phyloP scores from a whole-genome alignment of 2,888 invertebrate genomes.

The Chymomyza amoena region DNA sequence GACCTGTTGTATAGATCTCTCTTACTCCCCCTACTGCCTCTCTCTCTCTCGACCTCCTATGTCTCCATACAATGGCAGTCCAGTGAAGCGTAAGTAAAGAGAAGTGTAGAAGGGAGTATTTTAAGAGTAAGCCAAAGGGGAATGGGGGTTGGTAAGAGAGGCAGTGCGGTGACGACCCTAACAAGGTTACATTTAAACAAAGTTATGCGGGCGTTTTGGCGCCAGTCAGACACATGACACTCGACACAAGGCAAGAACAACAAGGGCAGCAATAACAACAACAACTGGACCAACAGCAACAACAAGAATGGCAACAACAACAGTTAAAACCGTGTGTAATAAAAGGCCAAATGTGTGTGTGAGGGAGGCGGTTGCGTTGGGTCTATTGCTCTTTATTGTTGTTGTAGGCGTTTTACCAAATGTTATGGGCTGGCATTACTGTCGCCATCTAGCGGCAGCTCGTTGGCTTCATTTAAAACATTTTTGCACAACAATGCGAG shows the following conservation, averaged over 20 bases:
- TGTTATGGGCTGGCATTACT: background rate
- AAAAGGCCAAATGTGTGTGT: background rate
- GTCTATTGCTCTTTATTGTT: background rate
- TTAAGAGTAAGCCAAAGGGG: slow-evolving; percentile 1
- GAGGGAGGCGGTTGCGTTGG: background rate
- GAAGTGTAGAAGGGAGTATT: background rate
- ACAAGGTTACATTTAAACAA: slow-evolving; percentile 36
- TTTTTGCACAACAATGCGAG: background rate
- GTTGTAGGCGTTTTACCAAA: background rate
- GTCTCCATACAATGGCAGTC: slow-evolving; percentile 14
- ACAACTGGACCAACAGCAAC: background rate
- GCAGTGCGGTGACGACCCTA: slow-evolving; percentile 11
- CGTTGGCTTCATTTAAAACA: slow-evolving; percentile 21
- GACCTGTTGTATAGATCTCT: slow-evolving; percentile 51
- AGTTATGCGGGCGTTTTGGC: slow-evolving; percentile 39
- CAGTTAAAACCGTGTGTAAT: background rate
- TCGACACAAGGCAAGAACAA: background rate
- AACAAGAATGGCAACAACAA: background rate
- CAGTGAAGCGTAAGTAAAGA: slow-evolving; percentile 6
- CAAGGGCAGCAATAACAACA: no score
- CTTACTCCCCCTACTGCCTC: background rate
- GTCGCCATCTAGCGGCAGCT: background rate
- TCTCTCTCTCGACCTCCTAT: no score
- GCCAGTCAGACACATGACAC: slow-evolving; percentile 21
- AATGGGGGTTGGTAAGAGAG: background rate